These are phyloP conservation scores for Hoplias malabaricus DNA, from an alignment of 2,113 vertebrate genomes.

Conservation along the genomic window DNA sequence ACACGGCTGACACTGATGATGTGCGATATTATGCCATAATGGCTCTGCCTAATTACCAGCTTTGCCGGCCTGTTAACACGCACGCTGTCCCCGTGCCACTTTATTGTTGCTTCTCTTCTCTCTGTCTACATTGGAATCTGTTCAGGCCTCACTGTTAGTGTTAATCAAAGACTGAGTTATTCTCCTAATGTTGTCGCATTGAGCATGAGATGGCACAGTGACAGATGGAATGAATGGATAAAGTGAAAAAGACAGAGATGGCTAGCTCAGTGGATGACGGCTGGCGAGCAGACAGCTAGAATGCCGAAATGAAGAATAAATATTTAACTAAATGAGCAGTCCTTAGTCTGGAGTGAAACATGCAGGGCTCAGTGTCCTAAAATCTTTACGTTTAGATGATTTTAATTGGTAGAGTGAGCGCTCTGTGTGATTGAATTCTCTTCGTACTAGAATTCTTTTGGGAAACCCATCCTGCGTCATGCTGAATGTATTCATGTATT, in stretches of 20 bases:
- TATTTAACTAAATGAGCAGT: not conserved
- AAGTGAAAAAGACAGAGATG: not conserved
- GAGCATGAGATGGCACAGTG: not conserved
- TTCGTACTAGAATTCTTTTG: no score
- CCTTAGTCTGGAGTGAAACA: not conserved
- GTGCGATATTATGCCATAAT: constrained; percentile 61
- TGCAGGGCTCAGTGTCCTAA: no score
- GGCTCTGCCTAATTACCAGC: constrained; percentile 61
- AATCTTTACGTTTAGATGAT: no score
- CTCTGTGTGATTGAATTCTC: no score
- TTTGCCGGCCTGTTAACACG: constrained; percentile 58
- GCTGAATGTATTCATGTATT: no score
- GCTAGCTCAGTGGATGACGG: not conserved
- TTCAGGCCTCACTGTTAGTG: constrained; percentile 37
- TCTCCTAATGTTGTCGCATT: not conserved
- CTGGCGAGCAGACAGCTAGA: not conserved
- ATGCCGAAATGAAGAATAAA: not conserved
- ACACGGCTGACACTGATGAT: constrained; percentile 57
- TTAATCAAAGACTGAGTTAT: constrained; percentile 39
- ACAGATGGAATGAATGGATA: constrained; percentile 1
- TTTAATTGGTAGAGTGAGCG: no score
- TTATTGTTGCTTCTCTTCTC: constrained; percentile 25
- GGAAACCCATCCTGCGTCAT: no score
- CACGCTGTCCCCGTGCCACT: constrained; percentile 4
- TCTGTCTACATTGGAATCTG: constrained; percentile 17